Base-by-base conservation (phyloP, 2,888 invertebrate species). In the Lottia scabra region DNA sequence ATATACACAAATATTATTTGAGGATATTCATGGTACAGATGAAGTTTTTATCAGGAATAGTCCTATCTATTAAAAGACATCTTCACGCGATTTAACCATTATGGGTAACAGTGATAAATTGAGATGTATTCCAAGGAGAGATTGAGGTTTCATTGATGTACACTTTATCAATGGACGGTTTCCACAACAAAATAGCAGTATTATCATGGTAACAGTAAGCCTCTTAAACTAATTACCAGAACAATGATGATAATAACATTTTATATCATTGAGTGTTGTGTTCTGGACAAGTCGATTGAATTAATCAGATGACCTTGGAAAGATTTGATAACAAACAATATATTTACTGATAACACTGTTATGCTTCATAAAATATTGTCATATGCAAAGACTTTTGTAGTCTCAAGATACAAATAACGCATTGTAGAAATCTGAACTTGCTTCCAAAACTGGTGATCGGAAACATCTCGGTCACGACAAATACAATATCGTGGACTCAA, bases 51-150 rank as follows among this genome's bases (percentile, higher is more conserved):
- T 56, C 56, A 12, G 19, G 12, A 56, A 23, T 23, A n/a, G n/a
- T n/a, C n/a, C n/a, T n/a, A 56, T 23, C 19, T 23, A 56, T 56
- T 56, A 56, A 23, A 23, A 19, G 23, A 56, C 38, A 8, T 56
- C 56, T 19, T 12, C 56, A 56, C 56, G 56, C 56, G 19, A 56
- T 56, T 19, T 13, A 12, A 19, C 23, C 56, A 56, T 56, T 56
- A 56, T 3, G 13, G 56, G 56, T 56, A 13, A 19, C 23, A 23
- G 23, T 23, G 19, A 56, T 23, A 56, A 56, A 56, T 23, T 13
- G 56, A 56, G 56, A 56, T 56, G 56, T 56, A 56, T 56, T 56
- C 56, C 56, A 19, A 23, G 19, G 56, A 56, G 56, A 56, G 56
- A 56, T 56, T 10, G 19, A 19, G 10, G 56, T 23, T 15, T 56